phyloP scores from a whole-genome alignment of 2,113 vertebrate species.

The Ceyx cyanopectus region DNA sequence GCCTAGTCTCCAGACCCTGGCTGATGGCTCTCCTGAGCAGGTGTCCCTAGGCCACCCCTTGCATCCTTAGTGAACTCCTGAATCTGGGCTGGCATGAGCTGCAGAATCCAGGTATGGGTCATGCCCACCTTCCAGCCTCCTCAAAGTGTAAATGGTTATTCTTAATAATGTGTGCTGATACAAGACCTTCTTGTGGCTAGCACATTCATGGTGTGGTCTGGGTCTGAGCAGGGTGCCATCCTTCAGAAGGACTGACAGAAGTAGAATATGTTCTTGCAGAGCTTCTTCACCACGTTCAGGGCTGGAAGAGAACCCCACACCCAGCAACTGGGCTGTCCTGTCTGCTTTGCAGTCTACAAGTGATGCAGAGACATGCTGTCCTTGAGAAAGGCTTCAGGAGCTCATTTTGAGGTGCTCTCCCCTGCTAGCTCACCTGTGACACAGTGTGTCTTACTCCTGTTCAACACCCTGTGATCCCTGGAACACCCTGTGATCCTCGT shows the following conservation, averaged over 20 bases:
- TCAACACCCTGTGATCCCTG: not conserved
- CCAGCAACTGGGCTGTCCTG: not conserved
- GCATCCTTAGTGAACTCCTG: not conserved
- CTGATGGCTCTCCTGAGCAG: not conserved
- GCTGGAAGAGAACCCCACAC: not conserved
- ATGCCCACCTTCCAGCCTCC: not conserved
- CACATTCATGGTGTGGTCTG: accelerated
- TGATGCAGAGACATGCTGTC: not conserved
- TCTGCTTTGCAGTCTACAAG: not conserved
- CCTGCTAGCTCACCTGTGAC: not conserved
- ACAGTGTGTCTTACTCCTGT: not conserved
- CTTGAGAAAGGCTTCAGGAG: not conserved
- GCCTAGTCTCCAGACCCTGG: accelerated
- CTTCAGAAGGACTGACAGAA: not conserved
- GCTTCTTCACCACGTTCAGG: not conserved
- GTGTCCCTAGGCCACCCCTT: not conserved
- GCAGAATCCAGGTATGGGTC: not conserved
- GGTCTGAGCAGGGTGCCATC: accelerated
- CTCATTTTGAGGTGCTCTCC: not conserved
- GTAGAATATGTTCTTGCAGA: not conserved
- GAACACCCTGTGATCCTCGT: not conserved
- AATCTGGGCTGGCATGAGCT: not conserved
- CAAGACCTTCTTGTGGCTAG: not conserved
- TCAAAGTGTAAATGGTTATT: not conserved
- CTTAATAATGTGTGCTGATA: not conserved